Evolutionary conservation across 1,140 invertebrate species (phyloP).

Genomic region (Hesperophylax magnus): DNA sequence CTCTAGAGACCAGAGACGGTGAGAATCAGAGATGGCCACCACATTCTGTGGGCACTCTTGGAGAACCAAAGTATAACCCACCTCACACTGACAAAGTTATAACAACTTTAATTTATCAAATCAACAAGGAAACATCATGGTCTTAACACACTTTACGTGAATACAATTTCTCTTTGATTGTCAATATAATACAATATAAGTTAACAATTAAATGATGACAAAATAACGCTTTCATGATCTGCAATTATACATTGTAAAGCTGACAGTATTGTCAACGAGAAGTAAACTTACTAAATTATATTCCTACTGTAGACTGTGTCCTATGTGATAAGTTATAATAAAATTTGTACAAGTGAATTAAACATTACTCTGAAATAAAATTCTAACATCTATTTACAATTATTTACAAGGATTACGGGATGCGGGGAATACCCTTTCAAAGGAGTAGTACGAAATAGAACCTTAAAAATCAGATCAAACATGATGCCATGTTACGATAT

Average conservation of each 20-base stretch:
- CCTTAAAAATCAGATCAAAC: constrained; percentile 46
- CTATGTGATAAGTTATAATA: constrained; percentile 40
- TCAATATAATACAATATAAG: constrained; percentile 31
- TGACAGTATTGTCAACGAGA: no score
- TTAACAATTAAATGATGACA: constrained; percentile 2
- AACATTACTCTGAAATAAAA: constrained; percentile 54
- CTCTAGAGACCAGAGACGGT: no score
- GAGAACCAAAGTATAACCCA: no score
- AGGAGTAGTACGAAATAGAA: constrained; percentile 39
- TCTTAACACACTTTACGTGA: constrained; percentile 3
- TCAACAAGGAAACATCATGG: constrained; percentile 31
- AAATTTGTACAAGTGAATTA: constrained; percentile 52
- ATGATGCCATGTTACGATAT: constrained; percentile 36
- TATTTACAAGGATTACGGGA: constrained; percentile 49
- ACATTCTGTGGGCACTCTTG: no score
- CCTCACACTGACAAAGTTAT: constrained; percentile 8
- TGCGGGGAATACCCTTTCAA: constrained; percentile 1
- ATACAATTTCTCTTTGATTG: constrained; percentile 34
- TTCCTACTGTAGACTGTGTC: constrained; percentile 36
- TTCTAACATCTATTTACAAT: constrained; percentile 54
- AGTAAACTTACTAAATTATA: background rate
- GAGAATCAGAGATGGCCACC: no score
- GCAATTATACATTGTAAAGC: background rate
- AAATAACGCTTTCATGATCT: background rate
- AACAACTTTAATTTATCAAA: constrained; percentile 21